These are phyloP conservation scores for Cyclina sinensis DNA, from an alignment of 1,140 invertebrate genomes.

Conservation along the genomic window DNA sequence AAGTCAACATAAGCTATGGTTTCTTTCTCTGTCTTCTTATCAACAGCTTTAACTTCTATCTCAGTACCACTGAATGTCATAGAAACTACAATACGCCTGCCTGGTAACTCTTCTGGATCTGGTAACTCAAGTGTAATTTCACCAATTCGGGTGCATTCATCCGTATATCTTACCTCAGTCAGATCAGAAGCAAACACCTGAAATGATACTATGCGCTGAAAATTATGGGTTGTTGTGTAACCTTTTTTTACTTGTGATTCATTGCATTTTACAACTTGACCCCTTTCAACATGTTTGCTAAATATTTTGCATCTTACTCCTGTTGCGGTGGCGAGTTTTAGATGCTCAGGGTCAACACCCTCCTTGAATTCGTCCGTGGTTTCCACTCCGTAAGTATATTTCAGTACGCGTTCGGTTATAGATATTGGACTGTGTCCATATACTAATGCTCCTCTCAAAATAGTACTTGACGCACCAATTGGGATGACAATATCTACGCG, in stretches of 20 bases:
- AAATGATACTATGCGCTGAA: not conserved
- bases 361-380: not conserved
- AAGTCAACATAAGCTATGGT: not conserved
- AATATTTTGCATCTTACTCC: not conserved
- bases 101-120: not conserved
- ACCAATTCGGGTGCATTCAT: not conserved
- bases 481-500: constrained; percentile 1
- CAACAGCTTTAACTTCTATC: not conserved
- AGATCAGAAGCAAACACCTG: not conserved
- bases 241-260: not conserved
- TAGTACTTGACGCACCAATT: not conserved
- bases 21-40: constrained; percentile 6
- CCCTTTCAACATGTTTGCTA: constrained; percentile 25
- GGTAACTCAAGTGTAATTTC: not conserved
- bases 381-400: constrained; percentile 30
- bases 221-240: not conserved
- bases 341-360: not conserved
- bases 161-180: not conserved
- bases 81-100: not conserved
- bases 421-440: constrained; percentile 10
- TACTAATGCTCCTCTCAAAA: constrained; percentile 9
- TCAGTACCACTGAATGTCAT: constrained; percentile 37
- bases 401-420: not conserved
- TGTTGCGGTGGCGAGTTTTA: not conserved
- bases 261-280: not conserved